Base-by-base conservation (phyloP, 2,888 invertebrate genomes). In the Spilosoma lubricipeda region DNA sequence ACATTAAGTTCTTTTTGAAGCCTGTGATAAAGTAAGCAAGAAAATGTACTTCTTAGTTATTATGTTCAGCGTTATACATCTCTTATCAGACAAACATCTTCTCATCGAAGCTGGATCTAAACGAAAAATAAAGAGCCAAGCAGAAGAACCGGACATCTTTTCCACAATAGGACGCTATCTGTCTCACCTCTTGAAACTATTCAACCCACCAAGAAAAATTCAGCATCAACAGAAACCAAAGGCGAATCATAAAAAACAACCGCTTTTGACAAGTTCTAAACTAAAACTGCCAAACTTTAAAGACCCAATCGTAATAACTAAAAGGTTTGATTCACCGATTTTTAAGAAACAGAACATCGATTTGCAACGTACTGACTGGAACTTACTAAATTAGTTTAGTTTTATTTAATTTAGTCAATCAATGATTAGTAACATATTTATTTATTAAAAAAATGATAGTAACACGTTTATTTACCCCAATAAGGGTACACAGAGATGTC, bases 281-380 rank as follows among this genome's bases (percentile, higher is more conserved):
- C 3, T 59, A 15, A 39, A 39, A 27, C 5, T 70, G 2, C 69
- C 56, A 36, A 70, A 56, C 56, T 70, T 70, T 13, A 27, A 36
- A 18, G 69, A 70, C 0, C 56, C 69, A 5, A 70, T 70, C 39
- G 23, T 70, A 20, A 70, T 70, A 59, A 39, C 56, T 59, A 59
- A n/a, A 27, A 70, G 15, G 9, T n/a, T 69, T 3, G 39, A 59
- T 8, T 15, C 18, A 2, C 69, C 69, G 18, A 9, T 70, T n/a
- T 70, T 70, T 15, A 70, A 39, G 36, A 36, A 70, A 39, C 52
- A 52, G 8, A 8, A 69, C 18, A 0, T 36, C 7, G 36, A 36
- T 8, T 52, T 23, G 0, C n/a, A 15, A n/a, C 15, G 13, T 56
- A 13, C 52, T 36, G 15, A 39, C 1, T 70, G 69, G 69, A 9